Evolutionary conservation across 2,113 vertebrate species (phyloP), one percentile per base, ranked within the genome.

Genomic region (Puma concolor): DNA sequence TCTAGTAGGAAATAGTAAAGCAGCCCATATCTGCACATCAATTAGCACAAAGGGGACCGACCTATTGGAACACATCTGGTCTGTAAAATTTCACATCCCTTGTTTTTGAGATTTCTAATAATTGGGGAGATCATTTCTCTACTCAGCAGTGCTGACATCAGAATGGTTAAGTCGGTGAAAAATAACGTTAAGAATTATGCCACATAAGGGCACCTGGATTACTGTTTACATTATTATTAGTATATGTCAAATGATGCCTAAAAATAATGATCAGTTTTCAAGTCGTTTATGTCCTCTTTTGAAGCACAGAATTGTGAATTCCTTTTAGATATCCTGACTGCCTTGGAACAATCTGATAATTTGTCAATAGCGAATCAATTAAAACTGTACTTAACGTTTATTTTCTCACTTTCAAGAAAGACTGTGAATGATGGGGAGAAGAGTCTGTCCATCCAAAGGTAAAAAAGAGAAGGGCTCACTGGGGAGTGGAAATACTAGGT

Each of bases 391-490:
- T 87, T 81, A 54, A 85, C n/a, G 7, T 66, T 85, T 44, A 5
- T 8, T 79, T 81, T 79, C n/a, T 71, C n/a, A 29, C 21, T 89
- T 72, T 57, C 44, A 86, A 52, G 67, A 29, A 67, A 86, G 67
- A 63, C 16, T 14, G 50, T n/a, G 13, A 82, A 48, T 25, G 54
- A 11, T 4, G 17, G 11, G 52, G 50, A 50, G 69, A 29, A 2
- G 19, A 63, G 25, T 12, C 66, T 2, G 13, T 36, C 17, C 29
- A 16, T 21, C 11, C 2, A 16, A 8, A 5, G 29, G 27, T n/a
- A n/a, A 29, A 44, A 27, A 63, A 82, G 64, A 50, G 25, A 54
- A 8, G 13, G 31, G 13, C 15, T 63, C 3, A 6, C 27, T 23
- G 23, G 48, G 3, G 52, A 72, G 29, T 1, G 36, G 27, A 69